Percentiles rank a stretch among this genome's conserved stretches.
phyloP scores from a whole-genome alignment of 2,888 invertebrate genomes.

The Heteropelma amictum region DNA sequence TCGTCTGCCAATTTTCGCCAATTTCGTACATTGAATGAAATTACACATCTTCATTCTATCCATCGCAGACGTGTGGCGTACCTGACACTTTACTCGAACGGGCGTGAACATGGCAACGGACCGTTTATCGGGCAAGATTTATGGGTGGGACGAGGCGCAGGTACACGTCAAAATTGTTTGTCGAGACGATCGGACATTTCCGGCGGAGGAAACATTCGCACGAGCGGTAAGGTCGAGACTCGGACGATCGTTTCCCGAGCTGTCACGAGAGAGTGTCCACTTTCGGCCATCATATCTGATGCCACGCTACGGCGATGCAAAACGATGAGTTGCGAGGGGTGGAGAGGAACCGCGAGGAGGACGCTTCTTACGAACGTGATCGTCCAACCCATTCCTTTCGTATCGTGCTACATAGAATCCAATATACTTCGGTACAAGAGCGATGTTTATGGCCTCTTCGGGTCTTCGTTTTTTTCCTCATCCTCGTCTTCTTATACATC shows the following conservation, averaged over 20 bases:
- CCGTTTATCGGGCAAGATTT: conserved; percentile 14
- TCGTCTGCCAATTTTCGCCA: conserved; percentile 51
- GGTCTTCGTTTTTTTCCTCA: no score
- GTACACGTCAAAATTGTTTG: background rate
- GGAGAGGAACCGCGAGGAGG: conserved; percentile 1
- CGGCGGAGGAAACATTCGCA: background rate
- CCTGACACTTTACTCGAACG: conserved; percentile 37
- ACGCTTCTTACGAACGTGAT: conserved; percentile 66
- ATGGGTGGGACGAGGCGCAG: background rate
- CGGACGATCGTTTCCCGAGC: no score
- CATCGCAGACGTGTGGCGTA: background rate
- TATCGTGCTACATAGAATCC: conserved; percentile 20
- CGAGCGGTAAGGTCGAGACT: background rate
- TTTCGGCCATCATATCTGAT: conserved; percentile 28
- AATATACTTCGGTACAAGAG: conserved; percentile 10
- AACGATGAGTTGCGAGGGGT: conserved; percentile 13
- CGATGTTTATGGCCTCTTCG: no score
- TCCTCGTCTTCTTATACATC: conserved; percentile 28
- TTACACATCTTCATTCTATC: conserved; percentile 50
- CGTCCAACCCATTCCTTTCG: conserved; percentile 64
- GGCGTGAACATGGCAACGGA: conserved; percentile 27
- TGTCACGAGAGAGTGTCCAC: conserved; percentile 9
- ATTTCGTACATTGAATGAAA: conserved; percentile 56
- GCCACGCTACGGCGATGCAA: conserved; percentile 10
- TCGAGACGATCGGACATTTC: conserved; percentile 22